A percentile compares a stretch with the other conserved stretches of the same genome.
Conservation (phyloP, 1,140 invertebrate genomes). For the Aphis craccivora region DNA sequence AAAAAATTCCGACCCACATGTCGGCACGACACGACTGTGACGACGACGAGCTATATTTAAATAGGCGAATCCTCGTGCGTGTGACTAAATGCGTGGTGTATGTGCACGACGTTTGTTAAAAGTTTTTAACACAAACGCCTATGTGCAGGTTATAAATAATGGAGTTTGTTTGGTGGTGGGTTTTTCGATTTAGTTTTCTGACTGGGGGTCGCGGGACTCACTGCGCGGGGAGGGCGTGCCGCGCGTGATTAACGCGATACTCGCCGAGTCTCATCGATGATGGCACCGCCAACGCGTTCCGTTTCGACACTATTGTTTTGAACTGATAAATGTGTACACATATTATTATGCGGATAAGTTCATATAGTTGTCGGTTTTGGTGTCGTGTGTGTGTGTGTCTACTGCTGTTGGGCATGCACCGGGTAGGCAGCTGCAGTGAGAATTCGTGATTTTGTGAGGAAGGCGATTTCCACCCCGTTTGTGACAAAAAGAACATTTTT, state of each 20-base stretch:
- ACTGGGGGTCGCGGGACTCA: background rate
- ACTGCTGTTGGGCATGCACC: too few species aligned
- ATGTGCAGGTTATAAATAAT: background rate
- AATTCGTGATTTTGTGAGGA: background rate
- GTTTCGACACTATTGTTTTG: background rate
- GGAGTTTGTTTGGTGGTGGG: background rate
- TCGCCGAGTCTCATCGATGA: background rate
- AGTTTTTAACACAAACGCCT: background rate
- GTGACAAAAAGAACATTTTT: background rate
- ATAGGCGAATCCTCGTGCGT: background rate
- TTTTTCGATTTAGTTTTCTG: background rate
- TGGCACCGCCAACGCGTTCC: background rate
- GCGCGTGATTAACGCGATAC: background rate
- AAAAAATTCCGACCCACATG: background rate
- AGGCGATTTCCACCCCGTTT: background rate
- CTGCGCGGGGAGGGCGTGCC: background rate
- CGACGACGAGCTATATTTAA: background rate
- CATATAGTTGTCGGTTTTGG: background rate
- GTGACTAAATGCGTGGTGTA: background rate
- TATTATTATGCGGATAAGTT: too few species aligned
- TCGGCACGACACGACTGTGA: background rate
- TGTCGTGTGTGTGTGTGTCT: background rate
- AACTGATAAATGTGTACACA: background rate
- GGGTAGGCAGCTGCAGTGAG: background rate
- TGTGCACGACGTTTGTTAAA: background rate